Evolutionary conservation across 2,888 invertebrate species (phyloP), one percentile per base, ranked within the genome.

Genomic region (Agrochola lychnidis): DNA sequence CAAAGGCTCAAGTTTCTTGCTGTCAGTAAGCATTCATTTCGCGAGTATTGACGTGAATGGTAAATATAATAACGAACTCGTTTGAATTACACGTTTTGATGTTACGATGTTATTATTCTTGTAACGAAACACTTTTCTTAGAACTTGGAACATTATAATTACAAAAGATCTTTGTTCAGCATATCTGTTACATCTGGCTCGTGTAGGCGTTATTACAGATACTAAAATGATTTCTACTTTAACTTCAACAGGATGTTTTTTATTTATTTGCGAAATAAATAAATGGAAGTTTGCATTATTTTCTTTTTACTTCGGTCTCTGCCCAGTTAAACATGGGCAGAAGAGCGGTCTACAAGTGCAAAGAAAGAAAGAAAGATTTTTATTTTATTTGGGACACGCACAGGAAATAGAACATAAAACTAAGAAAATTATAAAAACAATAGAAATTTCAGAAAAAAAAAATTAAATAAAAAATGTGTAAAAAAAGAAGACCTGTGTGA

Each of bases 11-110:
- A 79, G 78, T 88, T 86, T 73, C 84, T 72, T 40, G 75, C 80
- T 87, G 88, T 88, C 88, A 86, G 81, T 76, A 79, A 68, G 79
- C 79, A 82, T 86, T 87, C 81, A 83, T 84, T 88, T 71, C 73
- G 40, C 42, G 63, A 63, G 72, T 76, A 84, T 78, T 82, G 83
- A 82, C 83, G 68, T 84, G 78, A 84, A 87, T 81, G 76, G 78
- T 73, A 84, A 83, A 87, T 88, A 76, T 84, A 85, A 83, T 81
- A 85, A 87, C 83, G 82, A 82, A 85, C 68, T 82, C 75, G 78
- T 83, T 81, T 69, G 69, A 78, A 79, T 79, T 76, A 84, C 74
- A 72, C 56, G 64, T 77, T 80, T 84, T 81, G 82, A 76, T 73
- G 79, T 84, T 57, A 53, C 9, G 51, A 64, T 80, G 59, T 72